Evolutionary conservation across 2,797 vertebrate species (phyloP).

Genomic region (Hipposideros larvatus): DNA sequence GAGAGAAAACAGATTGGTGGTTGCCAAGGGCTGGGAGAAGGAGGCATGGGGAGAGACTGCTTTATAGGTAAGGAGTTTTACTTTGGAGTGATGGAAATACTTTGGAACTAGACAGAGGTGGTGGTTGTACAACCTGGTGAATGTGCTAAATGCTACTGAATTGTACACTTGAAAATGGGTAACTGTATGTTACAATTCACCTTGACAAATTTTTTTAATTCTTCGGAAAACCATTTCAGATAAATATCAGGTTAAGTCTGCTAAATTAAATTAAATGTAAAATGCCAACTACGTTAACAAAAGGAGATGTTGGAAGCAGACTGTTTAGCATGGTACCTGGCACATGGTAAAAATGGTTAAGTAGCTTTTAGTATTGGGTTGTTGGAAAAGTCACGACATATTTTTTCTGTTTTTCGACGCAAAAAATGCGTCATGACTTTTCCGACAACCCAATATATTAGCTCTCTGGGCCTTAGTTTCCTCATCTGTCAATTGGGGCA

Average conservation of each 20-base stretch:
- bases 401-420: no score
- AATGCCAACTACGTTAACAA: not conserved
- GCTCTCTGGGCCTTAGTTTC: not conserved
- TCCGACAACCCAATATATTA: not conserved
- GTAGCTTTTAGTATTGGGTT: not conserved
- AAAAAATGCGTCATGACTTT: no score
- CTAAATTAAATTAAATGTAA: not conserved
- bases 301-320: not conserved
- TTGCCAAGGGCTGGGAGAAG: not conserved
- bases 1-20: not conserved
- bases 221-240: not conserved
- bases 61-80: not conserved
- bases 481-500: not conserved
- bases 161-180: not conserved
- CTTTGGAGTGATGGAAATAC: not conserved
- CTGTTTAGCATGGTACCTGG: not conserved
- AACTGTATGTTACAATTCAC: not conserved
- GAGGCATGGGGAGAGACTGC: no score
- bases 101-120: not conserved
- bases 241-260: not conserved
- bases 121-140: not conserved
- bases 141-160: not conserved
- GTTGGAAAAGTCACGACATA: no score
- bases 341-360: not conserved
- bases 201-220: conserved; percentile 2